These are phyloP conservation scores for Battus philenor DNA, from an alignment of 1,140 invertebrate genomes.

Conservation along the genomic window DNA sequence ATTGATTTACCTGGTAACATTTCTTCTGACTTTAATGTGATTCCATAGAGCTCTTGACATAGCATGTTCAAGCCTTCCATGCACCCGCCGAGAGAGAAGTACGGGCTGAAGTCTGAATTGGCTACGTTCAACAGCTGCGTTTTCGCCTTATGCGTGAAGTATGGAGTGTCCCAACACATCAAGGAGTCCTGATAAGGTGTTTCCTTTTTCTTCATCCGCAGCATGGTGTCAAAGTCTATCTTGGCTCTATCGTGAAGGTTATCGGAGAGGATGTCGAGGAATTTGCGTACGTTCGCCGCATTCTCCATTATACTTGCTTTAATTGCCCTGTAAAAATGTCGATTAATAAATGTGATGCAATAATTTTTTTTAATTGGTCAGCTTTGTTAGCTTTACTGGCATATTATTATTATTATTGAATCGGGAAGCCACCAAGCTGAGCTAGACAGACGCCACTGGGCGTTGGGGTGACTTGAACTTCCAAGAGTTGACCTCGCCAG, in stretches of 20 bases:
- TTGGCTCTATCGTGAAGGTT: constrained; percentile 80
- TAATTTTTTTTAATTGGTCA: too few relatives aligned
- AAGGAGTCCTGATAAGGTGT: constrained; percentile 66
- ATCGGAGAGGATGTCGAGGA: constrained; percentile 86
- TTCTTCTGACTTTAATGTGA: constrained; percentile 84
- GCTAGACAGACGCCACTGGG: background rate
- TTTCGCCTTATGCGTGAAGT: constrained; percentile 85
- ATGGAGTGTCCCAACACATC: constrained; percentile 91
- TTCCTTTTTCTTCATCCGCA: constrained; percentile 82
- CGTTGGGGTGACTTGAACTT: too few relatives aligned
- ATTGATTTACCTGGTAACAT: constrained; percentile 73
- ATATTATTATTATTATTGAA: too few relatives aligned
- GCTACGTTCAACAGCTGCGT: constrained; percentile 81
- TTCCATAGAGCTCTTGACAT: constrained; percentile 87
- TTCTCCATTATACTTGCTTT: constrained; percentile 91
- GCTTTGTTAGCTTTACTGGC: too few relatives aligned
- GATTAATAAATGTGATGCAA: constrained; percentile 3
- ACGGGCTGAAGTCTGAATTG: constrained; percentile 86
- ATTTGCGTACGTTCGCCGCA: constrained; percentile 86
- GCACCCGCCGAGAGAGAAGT: constrained; percentile 95
- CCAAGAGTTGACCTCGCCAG: too few relatives aligned
- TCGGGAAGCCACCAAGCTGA: background rate
- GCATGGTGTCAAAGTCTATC: constrained; percentile 85
- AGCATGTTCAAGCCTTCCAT: constrained; percentile 97
- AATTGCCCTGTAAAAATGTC: constrained; percentile 84